phyloP scores from a whole-genome alignment of 92 coral and sea anemone species.

The Desmophyllum pertusum region DNA sequence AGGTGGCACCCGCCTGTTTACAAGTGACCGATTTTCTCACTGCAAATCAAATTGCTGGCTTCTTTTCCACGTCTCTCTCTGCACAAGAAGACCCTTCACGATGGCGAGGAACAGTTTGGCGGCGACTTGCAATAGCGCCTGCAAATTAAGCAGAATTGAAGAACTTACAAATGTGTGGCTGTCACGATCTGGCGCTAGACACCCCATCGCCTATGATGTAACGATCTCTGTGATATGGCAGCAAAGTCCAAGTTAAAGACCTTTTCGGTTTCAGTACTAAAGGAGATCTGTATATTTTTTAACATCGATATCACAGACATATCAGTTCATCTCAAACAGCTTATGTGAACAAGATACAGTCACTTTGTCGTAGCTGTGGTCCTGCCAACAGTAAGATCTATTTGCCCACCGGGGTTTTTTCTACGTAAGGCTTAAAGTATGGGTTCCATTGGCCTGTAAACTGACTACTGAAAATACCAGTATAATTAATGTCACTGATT shows the following conservation, averaged over 20 bases:
- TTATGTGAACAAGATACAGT: neutral
- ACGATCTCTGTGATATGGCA: slow-evolving; percentile 43
- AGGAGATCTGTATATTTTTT: neutral
- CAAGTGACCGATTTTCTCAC: slow-evolving; percentile 36
- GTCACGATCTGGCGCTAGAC: slow-evolving; percentile 27
- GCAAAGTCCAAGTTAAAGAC: neutral
- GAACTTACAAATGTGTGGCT: slow-evolving; percentile 14
- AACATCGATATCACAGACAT: neutral
- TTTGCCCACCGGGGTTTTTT: no score
- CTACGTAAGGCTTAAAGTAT: no score
- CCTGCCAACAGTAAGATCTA: no score
- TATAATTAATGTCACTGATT: no score
- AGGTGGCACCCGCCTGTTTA: slow-evolving; percentile 4
- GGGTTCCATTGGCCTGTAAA: no score
- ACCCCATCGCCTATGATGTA: slow-evolving; percentile 34
- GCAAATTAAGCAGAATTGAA: slow-evolving; percentile 31
- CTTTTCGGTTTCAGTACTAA: neutral
- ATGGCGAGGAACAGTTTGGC: slow-evolving; percentile 24
- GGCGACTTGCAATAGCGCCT: slow-evolving; percentile 36
- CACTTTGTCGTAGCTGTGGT: neutral
- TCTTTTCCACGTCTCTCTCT: slow-evolving; percentile 46
- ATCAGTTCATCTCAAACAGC: neutral
- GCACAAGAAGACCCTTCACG: slow-evolving; percentile 34
- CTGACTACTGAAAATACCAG: no score
- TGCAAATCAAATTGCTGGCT: slow-evolving; percentile 30